Evolutionary conservation across 2,113 vertebrate genomes (phyloP).

Genomic region (Dunckerocampus dactyliophorus): DNA sequence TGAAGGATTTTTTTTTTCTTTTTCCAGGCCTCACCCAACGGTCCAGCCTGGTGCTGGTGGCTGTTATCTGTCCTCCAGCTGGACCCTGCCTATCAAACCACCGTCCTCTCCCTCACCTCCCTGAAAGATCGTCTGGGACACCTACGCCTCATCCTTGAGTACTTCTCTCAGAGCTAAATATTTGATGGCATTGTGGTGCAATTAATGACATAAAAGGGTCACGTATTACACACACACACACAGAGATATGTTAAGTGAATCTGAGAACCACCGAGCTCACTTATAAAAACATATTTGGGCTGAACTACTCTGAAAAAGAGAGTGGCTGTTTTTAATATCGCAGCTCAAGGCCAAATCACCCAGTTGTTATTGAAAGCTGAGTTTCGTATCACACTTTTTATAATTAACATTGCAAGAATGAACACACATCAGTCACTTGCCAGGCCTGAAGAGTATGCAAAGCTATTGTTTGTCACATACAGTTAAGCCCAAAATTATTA

Average conservation of each 20-base stretch:
- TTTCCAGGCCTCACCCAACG: constrained; percentile 69
- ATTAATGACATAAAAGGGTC: not conserved
- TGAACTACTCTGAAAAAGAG: not conserved
- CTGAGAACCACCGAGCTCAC: constrained; percentile 8
- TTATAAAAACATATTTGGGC: not conserved
- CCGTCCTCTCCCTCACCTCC: constrained; percentile 76
- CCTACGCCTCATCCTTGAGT: constrained; percentile 75
- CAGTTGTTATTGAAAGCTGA: not conserved
- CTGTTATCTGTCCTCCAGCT: constrained; percentile 78
- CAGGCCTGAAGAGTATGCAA: not conserved
- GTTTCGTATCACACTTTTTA: not conserved
- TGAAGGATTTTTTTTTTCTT: not conserved
- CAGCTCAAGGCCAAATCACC: constrained; percentile 23
- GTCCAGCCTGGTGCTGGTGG: constrained; percentile 82
- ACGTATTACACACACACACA: constrained; percentile 1
- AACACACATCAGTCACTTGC: not conserved
- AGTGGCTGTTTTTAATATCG: constrained; percentile 5
- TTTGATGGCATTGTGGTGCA: constrained; percentile 1
- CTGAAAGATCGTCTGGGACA: constrained; percentile 78
- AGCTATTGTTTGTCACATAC: no score
- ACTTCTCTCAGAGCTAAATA: constrained; percentile 75
- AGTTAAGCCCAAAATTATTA: no score
- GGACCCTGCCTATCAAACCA: constrained; percentile 77
- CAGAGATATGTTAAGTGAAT: constrained; percentile 10
- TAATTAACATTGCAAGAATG: not conserved